Percentiles rank a stretch among this genome's conserved stretches.
Conservation (phyloP, 2,113 vertebrate genomes). For the Silurus glanis region DNA sequence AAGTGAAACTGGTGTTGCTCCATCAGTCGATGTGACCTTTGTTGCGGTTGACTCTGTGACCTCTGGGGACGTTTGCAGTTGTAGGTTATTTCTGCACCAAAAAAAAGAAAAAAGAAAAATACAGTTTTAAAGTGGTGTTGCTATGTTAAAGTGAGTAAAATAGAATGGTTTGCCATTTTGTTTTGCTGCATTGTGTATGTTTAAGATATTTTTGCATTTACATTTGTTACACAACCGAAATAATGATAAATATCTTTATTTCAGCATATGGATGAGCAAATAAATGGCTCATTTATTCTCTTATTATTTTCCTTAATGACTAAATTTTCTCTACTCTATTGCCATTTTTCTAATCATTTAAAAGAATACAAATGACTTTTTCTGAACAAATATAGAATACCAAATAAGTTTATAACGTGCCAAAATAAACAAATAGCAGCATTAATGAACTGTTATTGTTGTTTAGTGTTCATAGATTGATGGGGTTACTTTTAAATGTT, state of each 20-base stretch:
- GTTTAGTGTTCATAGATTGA: neutral
- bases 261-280: neutral
- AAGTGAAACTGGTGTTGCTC: neutral
- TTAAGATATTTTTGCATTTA: neutral
- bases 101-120: neutral
- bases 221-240: neutral
- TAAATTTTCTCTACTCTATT: neutral
- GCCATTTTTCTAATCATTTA: neutral
- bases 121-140: neutral
- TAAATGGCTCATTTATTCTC: neutral
- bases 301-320: neutral
- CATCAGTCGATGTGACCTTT: constrained; percentile 2
- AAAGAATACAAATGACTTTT: neutral
- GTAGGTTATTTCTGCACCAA: neutral
- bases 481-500: neutral
- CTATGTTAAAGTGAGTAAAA: neutral
- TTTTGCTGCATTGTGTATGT: neutral
- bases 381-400: neutral
- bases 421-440: neutral
- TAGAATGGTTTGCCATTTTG: neutral
- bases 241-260: neutral
- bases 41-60: neutral
- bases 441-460: neutral
- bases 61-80: neutral
- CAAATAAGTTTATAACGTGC: neutral